Percentiles rank a stretch among this genome's conserved stretches.
phyloP scores from a whole-genome alignment of 2,888 invertebrate species.

The Eristalis arbustorum region DNA sequence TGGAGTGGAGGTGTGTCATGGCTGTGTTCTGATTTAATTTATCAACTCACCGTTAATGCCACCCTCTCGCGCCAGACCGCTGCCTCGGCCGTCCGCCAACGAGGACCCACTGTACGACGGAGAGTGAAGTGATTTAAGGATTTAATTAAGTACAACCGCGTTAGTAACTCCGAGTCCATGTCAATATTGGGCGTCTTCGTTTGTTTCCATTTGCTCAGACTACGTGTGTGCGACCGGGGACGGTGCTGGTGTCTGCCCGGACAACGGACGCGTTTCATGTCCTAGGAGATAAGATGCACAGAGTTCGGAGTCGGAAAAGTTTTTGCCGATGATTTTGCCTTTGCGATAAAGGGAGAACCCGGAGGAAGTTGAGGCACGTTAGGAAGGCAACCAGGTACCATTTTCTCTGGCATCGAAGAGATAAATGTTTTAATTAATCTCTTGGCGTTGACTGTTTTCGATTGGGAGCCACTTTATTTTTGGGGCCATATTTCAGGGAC shows the following conservation, averaged over 20 bases:
- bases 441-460: conserved; percentile 62
- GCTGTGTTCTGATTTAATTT: conserved; percentile 54
- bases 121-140: conserved; percentile 66
- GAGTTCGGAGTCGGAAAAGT: conserved; percentile 17
- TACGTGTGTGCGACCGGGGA: neutral
- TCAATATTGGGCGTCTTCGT: conserved; percentile 15
- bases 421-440: conserved; percentile 69
- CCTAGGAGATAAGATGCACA: conserved; percentile 51
- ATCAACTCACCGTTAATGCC: conserved; percentile 53
- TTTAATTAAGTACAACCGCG: conserved; percentile 66
- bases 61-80: neutral
- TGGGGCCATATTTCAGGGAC: conserved; percentile 55
- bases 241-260: neutral
- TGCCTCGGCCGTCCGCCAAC: neutral
- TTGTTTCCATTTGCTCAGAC: conserved; percentile 37
- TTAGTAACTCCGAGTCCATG: conserved; percentile 39
- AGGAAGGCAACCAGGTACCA: conserved; percentile 1
- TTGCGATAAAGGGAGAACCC: conserved; percentile 35
- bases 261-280: neutral
- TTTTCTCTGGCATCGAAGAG: conserved; percentile 53
- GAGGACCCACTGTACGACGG: neutral
- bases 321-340: conserved; percentile 38
- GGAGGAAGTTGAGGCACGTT: conserved; percentile 5
- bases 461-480: conserved; percentile 51
- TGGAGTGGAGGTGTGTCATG: conserved; percentile 22